Base-by-base conservation (phyloP, 2,888 invertebrate genomes). In the Drosophila austrosaltans region DNA sequence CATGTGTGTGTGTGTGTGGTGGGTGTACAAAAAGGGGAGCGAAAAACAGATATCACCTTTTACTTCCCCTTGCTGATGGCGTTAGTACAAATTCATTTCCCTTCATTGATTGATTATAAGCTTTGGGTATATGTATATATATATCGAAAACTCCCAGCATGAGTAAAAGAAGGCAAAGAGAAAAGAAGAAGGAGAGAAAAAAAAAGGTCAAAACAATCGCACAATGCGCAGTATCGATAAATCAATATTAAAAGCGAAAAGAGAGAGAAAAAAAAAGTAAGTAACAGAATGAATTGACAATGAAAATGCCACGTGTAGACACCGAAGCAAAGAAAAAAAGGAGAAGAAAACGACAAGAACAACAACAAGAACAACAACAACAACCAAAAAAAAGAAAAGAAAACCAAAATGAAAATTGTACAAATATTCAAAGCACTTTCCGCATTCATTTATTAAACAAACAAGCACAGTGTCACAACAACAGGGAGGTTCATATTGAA, bases 61-160 rank as follows among this genome's bases (percentile, higher is more conserved):
- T 16, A 10, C 40, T 36, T 42, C 44, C 61, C 62, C 58, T 39
- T 66, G 63, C 64, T 86, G 87, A 78, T 81, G 76, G 74, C 66
- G 72, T 67, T 69, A 70, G 75, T 79, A 87, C 36, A 57, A 57
- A 83, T 83, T 82, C 88, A 83, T 83, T 85, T 82, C 63, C 88
- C 82, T 83, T 83, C 88, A 85, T 83, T 83, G 82, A 87, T 85
- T 83, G 86, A 83, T 87, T 85, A 84, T 77, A 82, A 75, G 79
- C 76, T 58, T 44, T 44, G 53, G 58, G 58, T 32, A 32, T 16
- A 16, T 16, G 16, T 16, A 16, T 16, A 16, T 16, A 16, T 16
- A 16, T 54, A 30, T n/a, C 36, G 56, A 32, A 57, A 39, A 39
- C 39, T 39, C 54, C 57, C 57, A 57, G 39, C 57, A 57, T 39